A percentile compares a stretch with the other conserved stretches of the same genome.
phyloP scores from a whole-genome alignment of 1,140 invertebrate genomes.

The Drosophila pseudoobscura region DNA sequence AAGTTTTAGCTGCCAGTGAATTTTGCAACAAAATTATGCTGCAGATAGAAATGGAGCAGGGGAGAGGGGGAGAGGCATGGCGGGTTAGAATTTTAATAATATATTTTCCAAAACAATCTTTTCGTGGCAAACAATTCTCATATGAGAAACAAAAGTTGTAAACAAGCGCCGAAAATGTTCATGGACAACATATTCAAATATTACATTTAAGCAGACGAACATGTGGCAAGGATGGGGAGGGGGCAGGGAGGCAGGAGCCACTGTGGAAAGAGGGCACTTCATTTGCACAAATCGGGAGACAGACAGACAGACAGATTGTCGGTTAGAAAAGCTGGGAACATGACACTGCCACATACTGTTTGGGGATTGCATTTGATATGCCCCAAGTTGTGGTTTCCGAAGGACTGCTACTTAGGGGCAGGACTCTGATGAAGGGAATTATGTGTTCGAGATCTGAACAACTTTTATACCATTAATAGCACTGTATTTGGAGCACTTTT shows the following conservation, averaged over 20 bases:
- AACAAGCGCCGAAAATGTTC: slow-evolving; percentile 53
- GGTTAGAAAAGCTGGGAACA: too few relatives aligned
- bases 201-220: slow-evolving; percentile 13
- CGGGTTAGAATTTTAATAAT: slow-evolving; percentile 61
- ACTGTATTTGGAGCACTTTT: too few relatives aligned
- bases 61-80: background rate
- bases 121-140: slow-evolving; percentile 57
- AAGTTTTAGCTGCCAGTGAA: slow-evolving; percentile 15
- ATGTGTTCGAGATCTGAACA: too few relatives aligned
- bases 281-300: slow-evolving; percentile 51
- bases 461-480: too few relatives aligned
- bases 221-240: background rate
- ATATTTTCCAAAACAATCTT: slow-evolving; percentile 61
- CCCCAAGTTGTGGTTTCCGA: too few relatives aligned
- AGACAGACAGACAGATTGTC: slow-evolving; percentile 2
- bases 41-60: slow-evolving; percentile 28
- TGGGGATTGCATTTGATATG: background rate
- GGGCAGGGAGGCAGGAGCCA: background rate
- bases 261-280: slow-evolving; percentile 15
- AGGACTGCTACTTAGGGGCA: too few relatives aligned
- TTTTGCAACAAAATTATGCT: slow-evolving; percentile 43
- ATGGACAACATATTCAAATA: slow-evolving; percentile 65
- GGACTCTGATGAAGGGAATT: too few relatives aligned
- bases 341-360: background rate
- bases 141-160: slow-evolving; percentile 57